phyloP scores from a whole-genome alignment of 2,888 invertebrate genomes.

The Gastracanthus pulcherrimus region DNA sequence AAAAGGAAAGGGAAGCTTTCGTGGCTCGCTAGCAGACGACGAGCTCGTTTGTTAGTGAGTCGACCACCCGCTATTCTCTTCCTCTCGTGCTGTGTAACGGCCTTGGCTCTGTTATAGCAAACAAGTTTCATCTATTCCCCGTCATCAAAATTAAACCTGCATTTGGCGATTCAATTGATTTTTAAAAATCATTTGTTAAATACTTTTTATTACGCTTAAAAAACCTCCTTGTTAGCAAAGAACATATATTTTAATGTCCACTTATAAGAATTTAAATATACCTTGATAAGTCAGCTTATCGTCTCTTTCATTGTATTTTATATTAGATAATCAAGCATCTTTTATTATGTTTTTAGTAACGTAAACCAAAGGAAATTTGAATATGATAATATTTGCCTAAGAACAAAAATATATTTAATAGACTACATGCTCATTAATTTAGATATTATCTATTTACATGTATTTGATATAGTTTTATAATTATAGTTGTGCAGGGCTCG shows the following conservation, averaged over 20 bases:
- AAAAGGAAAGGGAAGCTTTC: conserved; percentile 4
- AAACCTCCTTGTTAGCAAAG: too few relatives aligned
- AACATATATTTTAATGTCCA: too few relatives aligned
- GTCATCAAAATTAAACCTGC: conserved; percentile 34
- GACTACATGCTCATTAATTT: background rate
- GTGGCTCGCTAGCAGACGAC: conserved; percentile 10
- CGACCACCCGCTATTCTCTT: background rate
- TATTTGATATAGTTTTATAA: background rate
- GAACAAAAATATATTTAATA: background rate
- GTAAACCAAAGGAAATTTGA: background rate
- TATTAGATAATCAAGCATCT: too few relatives aligned
- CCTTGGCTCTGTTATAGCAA: conserved; percentile 4
- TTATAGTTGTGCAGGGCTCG: too few relatives aligned
- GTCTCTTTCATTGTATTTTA: too few relatives aligned
- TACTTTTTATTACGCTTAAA: too few relatives aligned
- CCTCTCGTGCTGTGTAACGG: background rate
- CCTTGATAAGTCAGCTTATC: too few relatives aligned
- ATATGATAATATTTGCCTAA: background rate
- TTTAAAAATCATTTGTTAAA: background rate
- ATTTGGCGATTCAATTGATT: background rate
- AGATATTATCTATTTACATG: background rate
- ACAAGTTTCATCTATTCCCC: conserved; percentile 25
- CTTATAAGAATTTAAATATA: too few relatives aligned
- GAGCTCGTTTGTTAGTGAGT: conserved; percentile 51
- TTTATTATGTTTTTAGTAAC: background rate